Base-by-base conservation (phyloP, 1,140 invertebrate genomes). In the Platyscapa corneri region DNA sequence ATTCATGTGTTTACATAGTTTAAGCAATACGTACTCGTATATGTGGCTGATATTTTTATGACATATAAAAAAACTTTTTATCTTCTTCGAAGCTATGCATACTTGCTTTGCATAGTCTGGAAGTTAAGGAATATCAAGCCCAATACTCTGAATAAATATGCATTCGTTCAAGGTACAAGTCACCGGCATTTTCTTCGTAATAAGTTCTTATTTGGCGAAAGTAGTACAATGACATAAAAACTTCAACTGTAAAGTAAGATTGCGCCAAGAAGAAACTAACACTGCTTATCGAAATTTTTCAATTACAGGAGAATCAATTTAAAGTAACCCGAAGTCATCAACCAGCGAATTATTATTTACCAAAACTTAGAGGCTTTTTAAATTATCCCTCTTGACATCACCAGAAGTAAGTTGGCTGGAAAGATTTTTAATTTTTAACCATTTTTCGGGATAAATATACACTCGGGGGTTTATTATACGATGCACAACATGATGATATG, bases 51-150 rank as follows among this genome's bases (percentile, higher is more conserved):
- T 42, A 39, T 37, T 27, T 74, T 74, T 74, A 74, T n/a, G 20
- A 53, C n/a, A 39, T 76, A 76, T 76, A 53, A 53, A 76, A 46
- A 53, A 76, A 53, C 14, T 53, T 46, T 75, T 46, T 46, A 75
- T 46, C 42, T 30, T n/a, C 14, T n/a, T n/a, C 75, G 18, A 53
- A 34, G 75, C 46, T 76, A 30, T 46, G 42, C 42, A 42, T 34
- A 60, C 56, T 60, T 60, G 27, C 3, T 72, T 23, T 39, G 67
- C 34, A 39, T 39, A 27, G 23, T 20, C 27, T 14, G 6, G 23
- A 12, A 74, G 18, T n/a, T 42, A 8, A n/a, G 37, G 14, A 27
- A 74, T 42, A 37, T 72, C 20, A 39, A 72, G 37, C 32, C 37
- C 5, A n/a, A 42, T 74, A 12, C 14, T 42, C 37, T 42, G 30